Percentiles rank a stretch among this genome's conserved stretches.
Evolutionary conservation across 2,888 invertebrate species (phyloP).

Genomic region (Lithodes maja): DNA sequence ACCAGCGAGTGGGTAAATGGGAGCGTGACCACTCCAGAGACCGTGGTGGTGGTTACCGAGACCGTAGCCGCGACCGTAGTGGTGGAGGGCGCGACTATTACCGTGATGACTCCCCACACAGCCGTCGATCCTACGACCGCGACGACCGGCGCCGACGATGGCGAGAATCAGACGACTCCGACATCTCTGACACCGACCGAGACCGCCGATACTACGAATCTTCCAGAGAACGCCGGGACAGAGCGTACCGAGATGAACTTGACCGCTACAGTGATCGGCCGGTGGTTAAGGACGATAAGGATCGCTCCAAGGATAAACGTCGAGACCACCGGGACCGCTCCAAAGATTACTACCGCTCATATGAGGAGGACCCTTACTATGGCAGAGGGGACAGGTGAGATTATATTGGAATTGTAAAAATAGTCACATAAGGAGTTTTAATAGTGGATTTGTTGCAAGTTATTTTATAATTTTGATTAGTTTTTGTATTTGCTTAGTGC

Average conservation of each 20-base stretch:
- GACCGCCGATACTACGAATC: conserved; percentile 41
- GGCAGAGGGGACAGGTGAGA: conserved; percentile 59
- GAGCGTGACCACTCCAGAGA: conserved; percentile 60
- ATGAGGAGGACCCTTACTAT: conserved; percentile 61
- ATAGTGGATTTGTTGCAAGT: neutral
- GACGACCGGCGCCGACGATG: conserved; percentile 41
- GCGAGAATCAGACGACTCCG: conserved; percentile 22
- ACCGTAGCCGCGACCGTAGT: conserved; percentile 47
- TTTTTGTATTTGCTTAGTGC: neutral
- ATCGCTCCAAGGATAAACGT: conserved; percentile 45
- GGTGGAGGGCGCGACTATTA: conserved; percentile 49
- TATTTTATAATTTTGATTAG: neutral
- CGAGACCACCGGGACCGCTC: conserved; percentile 42
- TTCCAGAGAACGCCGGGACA: conserved; percentile 54
- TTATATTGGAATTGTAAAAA: neutral
- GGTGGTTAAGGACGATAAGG: conserved; percentile 48
- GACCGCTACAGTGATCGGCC: conserved; percentile 61
- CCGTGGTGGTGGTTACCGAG: conserved; percentile 35
- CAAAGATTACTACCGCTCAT: conserved; percentile 46
- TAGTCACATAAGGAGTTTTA: neutral
- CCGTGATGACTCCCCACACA: conserved; percentile 62
- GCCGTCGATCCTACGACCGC: conserved; percentile 53
- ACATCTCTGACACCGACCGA: conserved; percentile 52
- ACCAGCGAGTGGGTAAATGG: conserved; percentile 41
- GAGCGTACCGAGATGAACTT: conserved; percentile 64